Conservation (phyloP, 1,140 invertebrate genomes). For the Meloidogyne exigua region DNA sequence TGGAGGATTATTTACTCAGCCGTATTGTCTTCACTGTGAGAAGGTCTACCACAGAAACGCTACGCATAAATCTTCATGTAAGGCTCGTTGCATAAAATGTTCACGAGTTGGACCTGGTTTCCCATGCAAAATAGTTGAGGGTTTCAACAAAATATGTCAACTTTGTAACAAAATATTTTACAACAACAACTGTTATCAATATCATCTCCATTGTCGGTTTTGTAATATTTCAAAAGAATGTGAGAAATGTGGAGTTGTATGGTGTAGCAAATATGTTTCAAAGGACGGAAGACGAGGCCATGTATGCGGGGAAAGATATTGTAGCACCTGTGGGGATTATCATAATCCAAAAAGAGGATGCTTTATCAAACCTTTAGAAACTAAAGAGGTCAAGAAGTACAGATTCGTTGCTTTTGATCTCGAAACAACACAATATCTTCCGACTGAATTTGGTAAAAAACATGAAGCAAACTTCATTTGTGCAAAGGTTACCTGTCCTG, state of each 20-base stretch:
- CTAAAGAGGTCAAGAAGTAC: background rate
- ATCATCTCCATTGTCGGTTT: background rate
- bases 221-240: background rate
- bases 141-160: background rate
- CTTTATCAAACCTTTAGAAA: background rate
- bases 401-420: background rate
- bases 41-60: background rate
- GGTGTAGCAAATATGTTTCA: background rate
- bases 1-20: conserved; percentile 7
- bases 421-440: background rate
- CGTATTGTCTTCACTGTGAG: conserved; percentile 16
- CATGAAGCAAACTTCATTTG: background rate
- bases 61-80: background rate
- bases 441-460: no score
- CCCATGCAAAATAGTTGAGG: background rate
- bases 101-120: background rate
- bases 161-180: background rate
- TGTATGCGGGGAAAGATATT: background rate
- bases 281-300: background rate
- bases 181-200: background rate
- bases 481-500: background rate
- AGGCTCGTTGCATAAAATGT: background rate
- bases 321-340: background rate
- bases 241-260: background rate
- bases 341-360: background rate